Percentiles rank a stretch among this genome's conserved stretches.
These are phyloP conservation scores for Neogale vison DNA, from an alignment of 2,113 vertebrate genomes.

Conservation along the genomic window DNA sequence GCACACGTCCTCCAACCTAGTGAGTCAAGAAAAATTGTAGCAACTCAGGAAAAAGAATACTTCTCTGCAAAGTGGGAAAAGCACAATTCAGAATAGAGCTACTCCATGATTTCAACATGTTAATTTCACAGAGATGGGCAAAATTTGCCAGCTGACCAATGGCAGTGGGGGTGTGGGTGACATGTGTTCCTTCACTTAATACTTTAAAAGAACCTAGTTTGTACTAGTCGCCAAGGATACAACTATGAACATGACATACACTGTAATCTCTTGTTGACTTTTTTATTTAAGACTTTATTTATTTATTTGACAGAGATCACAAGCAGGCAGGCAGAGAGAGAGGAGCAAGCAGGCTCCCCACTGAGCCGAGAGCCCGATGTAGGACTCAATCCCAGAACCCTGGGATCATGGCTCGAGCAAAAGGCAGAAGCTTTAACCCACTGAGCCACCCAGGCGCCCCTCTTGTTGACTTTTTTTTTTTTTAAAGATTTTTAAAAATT, in stretches of 20 bases:
- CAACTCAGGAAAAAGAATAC: neutral
- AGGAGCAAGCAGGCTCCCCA: too few species aligned
- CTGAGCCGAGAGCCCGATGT: too few species aligned
- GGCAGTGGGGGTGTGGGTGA: rapidly evolving
- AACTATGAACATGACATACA: neutral
- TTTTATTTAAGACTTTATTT: too few species aligned
- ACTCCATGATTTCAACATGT: neutral
- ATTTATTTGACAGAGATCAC: too few species aligned
- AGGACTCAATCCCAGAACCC: too few species aligned
- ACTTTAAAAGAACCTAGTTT: neutral
- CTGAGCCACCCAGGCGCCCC: too few species aligned
- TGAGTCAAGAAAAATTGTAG: neutral
- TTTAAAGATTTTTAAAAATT: too few species aligned
- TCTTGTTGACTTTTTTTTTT: too few species aligned
- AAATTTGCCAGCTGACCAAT: neutral
- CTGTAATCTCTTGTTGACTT: neutral
- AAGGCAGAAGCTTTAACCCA: too few species aligned
- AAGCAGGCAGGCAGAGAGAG: too few species aligned
- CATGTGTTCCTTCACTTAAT: neutral
- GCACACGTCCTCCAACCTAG: conserved; percentile 88
- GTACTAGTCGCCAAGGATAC: neutral
- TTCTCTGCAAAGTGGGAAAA: neutral
- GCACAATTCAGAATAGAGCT: neutral
- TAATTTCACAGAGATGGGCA: neutral
- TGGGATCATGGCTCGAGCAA: too few species aligned